phyloP scores from a whole-genome alignment of 2,888 invertebrate genomes.

The Zhengitettix transpicula region DNA sequence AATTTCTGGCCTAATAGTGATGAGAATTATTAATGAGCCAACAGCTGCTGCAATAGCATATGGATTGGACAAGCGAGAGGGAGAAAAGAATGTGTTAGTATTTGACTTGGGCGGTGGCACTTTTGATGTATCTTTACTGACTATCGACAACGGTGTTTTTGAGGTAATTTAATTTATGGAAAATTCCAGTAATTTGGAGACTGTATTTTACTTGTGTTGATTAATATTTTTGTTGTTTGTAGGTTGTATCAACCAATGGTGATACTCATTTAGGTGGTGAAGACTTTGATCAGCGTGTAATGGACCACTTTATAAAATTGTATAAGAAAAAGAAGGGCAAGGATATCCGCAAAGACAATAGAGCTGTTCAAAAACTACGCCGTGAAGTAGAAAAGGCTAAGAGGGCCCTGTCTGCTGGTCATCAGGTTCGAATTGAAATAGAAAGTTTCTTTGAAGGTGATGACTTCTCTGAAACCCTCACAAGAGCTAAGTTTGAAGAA shows the following conservation, averaged over 20 bases:
- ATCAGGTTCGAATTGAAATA: constrained; percentile 95
- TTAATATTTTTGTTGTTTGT: not conserved
- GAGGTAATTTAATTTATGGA: constrained; percentile 35
- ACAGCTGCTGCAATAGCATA: constrained; percentile 96
- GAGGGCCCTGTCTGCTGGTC: constrained; percentile 82
- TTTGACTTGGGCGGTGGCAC: constrained; percentile 99
- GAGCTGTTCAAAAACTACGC: constrained; percentile 89
- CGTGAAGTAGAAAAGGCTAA: constrained; percentile 97
- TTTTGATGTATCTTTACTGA: constrained; percentile 94
- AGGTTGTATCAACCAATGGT: constrained; percentile 74
- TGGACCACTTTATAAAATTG: constrained; percentile 97
- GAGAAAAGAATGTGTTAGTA: constrained; percentile 95
- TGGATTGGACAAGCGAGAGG: constrained; percentile 90
- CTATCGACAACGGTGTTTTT: constrained; percentile 97
- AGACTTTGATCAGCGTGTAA: constrained; percentile 95
- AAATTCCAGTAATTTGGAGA: not conserved
- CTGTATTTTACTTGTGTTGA: not conserved
- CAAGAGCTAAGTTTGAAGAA: constrained; percentile 97
- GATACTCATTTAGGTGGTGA: constrained; percentile 98
- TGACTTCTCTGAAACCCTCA: constrained; percentile 95
- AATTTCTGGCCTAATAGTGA: constrained; percentile 80
- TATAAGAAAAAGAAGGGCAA: constrained; percentile 99
- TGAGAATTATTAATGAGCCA: constrained; percentile 96
- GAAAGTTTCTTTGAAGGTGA: constrained; percentile 97
- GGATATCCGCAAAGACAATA: constrained; percentile 85